Evolutionary conservation across 2,888 invertebrate species (phyloP).

Genomic region (Lymantria monacha): DNA sequence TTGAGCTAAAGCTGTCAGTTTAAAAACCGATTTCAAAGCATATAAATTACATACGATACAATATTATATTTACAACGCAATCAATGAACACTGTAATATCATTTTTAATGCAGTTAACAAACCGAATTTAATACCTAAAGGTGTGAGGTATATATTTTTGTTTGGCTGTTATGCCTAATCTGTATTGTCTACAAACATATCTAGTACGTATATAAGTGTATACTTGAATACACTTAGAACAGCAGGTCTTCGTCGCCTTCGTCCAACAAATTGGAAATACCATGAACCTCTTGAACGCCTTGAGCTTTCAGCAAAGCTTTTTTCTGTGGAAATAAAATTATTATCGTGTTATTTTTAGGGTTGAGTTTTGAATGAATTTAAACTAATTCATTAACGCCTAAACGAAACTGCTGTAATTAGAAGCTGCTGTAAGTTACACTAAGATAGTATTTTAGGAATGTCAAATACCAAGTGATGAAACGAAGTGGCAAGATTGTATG

Average conservation of each 20-base stretch:
- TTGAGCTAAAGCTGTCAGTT: conserved; percentile 41
- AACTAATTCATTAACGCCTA: too few relatives aligned
- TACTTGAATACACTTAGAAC: conserved; percentile 83
- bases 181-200: conserved; percentile 52
- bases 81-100: conserved; percentile 69
- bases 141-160: neutral
- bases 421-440: too few relatives aligned
- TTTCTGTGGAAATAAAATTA: conserved; percentile 46
- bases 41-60: conserved; percentile 40
- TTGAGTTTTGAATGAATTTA: too few relatives aligned
- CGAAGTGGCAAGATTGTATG: too few relatives aligned
- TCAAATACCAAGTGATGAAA: too few relatives aligned
- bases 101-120: conserved; percentile 49
- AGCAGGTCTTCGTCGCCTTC: conserved; percentile 95
- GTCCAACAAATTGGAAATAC: conserved; percentile 88
- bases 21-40: conserved; percentile 20
- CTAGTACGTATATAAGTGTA: conserved; percentile 35
- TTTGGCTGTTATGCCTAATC: conserved; percentile 24
- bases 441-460: too few relatives aligned
- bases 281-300: conserved; percentile 51
- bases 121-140: conserved; percentile 4
- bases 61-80: conserved; percentile 67
- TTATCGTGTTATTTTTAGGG: neutral
- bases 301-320: conserved; percentile 47
- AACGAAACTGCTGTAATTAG: too few relatives aligned